Evolutionary conservation across 1,140 invertebrate species (phyloP), one percentile per base, ranked within the genome.

Genomic region (Macrostomum lignano): DNA sequence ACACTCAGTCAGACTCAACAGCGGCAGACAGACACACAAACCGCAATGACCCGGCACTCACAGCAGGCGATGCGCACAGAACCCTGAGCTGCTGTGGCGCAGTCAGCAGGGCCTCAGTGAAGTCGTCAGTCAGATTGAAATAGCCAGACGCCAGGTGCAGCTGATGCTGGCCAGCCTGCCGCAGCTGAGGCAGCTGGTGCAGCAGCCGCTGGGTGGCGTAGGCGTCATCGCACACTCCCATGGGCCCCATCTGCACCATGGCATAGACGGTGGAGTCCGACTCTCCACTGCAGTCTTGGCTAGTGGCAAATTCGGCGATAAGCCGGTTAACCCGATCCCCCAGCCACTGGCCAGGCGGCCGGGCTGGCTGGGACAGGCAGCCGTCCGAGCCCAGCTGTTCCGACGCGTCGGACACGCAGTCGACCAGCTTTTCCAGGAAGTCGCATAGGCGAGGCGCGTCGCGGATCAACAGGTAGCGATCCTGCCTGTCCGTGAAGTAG

Each of bases 401-500:
- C n/a, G n/a, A n/a, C n/a, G n/a, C n/a, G n/a, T n/a, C n/a, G n/a
- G n/a, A n/a, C 2, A 71, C 57, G 3, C 51, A 46, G 19, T 54
- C 42, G n/a, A 69, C 57, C 14, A 71, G 42, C 10, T 53, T 40
- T 32, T 64, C 46, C 39, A 65, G 84, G 62, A 86, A 94, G 56
- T 86, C 68, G 24, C 74, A 74, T 29, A 94, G 53, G 25, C 68
- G 62, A 38, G 65, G 58, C 41, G 64, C 69, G 47, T 88, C 67
- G 45, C 74, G 67, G 36, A 98, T 76, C 28, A 86, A 49, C 39
- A 93, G 65, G 48, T 94, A 98, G 25, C 91, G 66, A 58, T 98
- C 91, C 58, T 96, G 86, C 30, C 91, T 65, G 56, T 93, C 82
- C 14, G 72, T 76, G 51, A 98, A 98, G 53, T 98, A 98, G 49